Evolutionary conservation across 2,888 invertebrate species (phyloP).

Genomic region (Eristalis intricaria): DNA sequence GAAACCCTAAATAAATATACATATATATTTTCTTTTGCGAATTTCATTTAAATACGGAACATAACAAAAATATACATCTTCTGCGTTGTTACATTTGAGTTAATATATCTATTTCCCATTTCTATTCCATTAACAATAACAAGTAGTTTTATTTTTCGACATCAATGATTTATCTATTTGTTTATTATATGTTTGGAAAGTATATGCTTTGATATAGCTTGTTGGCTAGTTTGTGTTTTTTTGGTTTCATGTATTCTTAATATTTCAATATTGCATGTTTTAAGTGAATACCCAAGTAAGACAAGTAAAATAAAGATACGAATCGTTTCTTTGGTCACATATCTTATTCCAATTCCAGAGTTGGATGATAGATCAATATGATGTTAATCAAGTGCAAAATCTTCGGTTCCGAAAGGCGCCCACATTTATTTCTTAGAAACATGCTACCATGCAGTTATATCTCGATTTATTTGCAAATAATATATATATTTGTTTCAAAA

Average conservation of each 20-base stretch:
- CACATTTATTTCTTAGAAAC: no score
- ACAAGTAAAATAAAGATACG: background rate
- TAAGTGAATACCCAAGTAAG: background rate
- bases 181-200: background rate
- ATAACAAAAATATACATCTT: slow-evolving; percentile 1
- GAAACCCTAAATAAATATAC: slow-evolving; percentile 55
- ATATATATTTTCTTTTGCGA: slow-evolving; percentile 8
- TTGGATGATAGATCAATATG: no score
- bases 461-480: no score
- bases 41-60: slow-evolving; percentile 6
- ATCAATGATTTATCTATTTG: slow-evolving; percentile 15
- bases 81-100: background rate
- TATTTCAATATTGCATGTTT: background rate
- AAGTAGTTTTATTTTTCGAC: slow-evolving; percentile 10
- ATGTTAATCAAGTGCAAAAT: no score
- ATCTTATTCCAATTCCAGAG: background rate
- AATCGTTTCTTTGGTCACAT: background rate
- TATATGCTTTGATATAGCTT: slow-evolving; percentile 1
- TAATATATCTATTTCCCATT: background rate
- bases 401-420: no score
- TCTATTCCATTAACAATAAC: background rate
- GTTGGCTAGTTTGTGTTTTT: slow-evolving; percentile 43
- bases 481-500: no score
- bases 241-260: background rate
- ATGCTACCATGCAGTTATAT: no score